Percentiles rank a stretch among this genome's conserved stretches.
Conservation (phyloP, 2,113 vertebrate genomes). For the Spheniscus mendiculus region DNA sequence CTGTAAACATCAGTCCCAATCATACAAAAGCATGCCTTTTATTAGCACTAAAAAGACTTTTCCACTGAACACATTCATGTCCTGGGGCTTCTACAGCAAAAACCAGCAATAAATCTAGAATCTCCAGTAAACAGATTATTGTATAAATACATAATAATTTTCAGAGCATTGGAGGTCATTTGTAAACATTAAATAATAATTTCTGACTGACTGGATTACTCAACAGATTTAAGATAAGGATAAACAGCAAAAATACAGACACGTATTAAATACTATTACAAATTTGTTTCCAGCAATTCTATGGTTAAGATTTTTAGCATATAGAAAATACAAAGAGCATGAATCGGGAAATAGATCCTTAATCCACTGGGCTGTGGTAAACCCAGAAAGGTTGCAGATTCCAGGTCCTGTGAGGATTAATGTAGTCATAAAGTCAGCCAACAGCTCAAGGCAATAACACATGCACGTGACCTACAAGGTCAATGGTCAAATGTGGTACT, state of each 20-base stretch:
- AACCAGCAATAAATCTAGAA: conserved; percentile 45
- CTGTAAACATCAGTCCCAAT: conserved; percentile 14
- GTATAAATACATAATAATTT: conserved; percentile 9
- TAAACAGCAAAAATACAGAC: neutral
- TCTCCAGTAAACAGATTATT: conserved; percentile 11
- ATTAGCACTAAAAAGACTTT: conserved; percentile 43
- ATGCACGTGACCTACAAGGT: neutral
- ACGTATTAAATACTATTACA: neutral
- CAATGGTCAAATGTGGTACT: neutral
- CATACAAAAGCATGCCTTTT: conserved; percentile 15
- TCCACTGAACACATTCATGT: conserved; percentile 27
- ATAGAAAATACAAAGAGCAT: neutral
- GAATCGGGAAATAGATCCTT: neutral
- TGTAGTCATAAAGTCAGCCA: accelerated
- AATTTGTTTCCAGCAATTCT: neutral
- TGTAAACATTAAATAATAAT: conserved; percentile 20
- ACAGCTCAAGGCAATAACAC: neutral
- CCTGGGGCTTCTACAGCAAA: conserved; percentile 31
- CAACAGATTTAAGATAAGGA: neutral
- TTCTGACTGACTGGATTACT: conserved; percentile 21
- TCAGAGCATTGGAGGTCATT: conserved; percentile 14
- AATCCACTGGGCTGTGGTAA: neutral
- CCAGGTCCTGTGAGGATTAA: neutral
- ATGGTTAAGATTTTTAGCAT: neutral
- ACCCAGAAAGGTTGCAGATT: neutral